Conservation (phyloP, 2,888 invertebrate genomes). For the Phengaris arion region DNA sequence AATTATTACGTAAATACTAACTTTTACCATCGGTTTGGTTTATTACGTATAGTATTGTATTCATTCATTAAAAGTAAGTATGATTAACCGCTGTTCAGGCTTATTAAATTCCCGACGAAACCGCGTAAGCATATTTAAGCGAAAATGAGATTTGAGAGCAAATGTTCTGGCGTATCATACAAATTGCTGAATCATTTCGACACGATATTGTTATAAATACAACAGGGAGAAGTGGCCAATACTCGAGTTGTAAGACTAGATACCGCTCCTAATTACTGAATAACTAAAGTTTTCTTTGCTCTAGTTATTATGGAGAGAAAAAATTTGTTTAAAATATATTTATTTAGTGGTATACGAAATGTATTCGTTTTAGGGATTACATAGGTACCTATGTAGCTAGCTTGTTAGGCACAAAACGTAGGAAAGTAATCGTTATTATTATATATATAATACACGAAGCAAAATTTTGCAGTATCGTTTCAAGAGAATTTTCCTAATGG, state of each 20-base stretch:
- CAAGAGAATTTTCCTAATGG: too few relatives aligned
- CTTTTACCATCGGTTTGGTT: not conserved
- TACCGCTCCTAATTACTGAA: constrained; percentile 1
- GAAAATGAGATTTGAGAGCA: constrained; percentile 59
- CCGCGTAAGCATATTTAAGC: constrained; percentile 70
- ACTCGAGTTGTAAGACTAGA: not conserved
- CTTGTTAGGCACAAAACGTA: too few relatives aligned
- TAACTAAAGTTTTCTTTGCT: not conserved
- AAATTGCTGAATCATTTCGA: constrained; percentile 40
- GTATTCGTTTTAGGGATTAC: not conserved
- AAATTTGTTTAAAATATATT: too few relatives aligned
- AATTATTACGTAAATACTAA: not conserved
- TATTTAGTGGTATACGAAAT: not conserved
- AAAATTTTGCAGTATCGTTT: too few relatives aligned
- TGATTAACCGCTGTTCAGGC: constrained; percentile 47
- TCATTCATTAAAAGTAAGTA: not conserved
- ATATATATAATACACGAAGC: too few relatives aligned
- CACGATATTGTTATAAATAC: not conserved
- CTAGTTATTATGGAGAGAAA: not conserved
- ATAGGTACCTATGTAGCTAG: too few relatives aligned
- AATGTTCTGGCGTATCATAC: constrained; percentile 67
- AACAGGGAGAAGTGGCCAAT: not conserved
- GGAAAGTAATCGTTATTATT: too few relatives aligned
- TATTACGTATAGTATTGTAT: not conserved
- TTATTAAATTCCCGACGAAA: constrained; percentile 69